Evolutionary conservation across 2,797 vertebrate species (phyloP).

Genomic region (Melanotaenia trifasciata): DNA sequence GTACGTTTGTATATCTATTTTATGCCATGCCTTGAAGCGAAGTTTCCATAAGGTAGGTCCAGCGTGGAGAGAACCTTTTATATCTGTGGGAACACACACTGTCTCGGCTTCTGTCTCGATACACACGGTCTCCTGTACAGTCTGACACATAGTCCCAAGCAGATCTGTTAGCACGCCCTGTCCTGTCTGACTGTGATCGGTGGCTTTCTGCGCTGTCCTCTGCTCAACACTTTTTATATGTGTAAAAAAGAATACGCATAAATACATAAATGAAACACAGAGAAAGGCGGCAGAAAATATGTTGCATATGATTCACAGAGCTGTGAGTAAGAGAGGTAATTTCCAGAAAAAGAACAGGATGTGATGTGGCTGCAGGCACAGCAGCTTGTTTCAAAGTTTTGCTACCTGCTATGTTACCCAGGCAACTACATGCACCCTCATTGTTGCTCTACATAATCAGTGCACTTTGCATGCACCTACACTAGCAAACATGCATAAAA

Average conservation of each 20-base stretch:
- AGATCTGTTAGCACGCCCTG: slow-evolving; percentile 56
- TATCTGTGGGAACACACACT: slow-evolving; percentile 75
- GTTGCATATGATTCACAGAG: neutral
- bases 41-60: slow-evolving; percentile 87
- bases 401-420: slow-evolving; percentile 47
- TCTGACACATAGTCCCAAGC: slow-evolving; percentile 29
- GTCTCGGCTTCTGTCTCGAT: slow-evolving; percentile 62
- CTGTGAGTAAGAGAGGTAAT: slow-evolving; percentile 3
- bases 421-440: slow-evolving; percentile 21
- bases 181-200: slow-evolving; percentile 68
- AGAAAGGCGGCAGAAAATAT: neutral
- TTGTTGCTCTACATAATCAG: slow-evolving; percentile 19
- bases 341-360: slow-evolving; percentile 70
- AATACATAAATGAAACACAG: neutral
- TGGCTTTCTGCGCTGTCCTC: slow-evolving; percentile 64
- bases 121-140: slow-evolving; percentile 24
- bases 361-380: slow-evolving; percentile 55
- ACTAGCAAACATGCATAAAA: neutral
- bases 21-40: slow-evolving; percentile 85
- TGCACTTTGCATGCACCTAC: slow-evolving; percentile 56
- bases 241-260: slow-evolving; percentile 16
- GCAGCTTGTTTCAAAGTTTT: slow-evolving; percentile 18
- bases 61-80: slow-evolving; percentile 61
- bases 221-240: slow-evolving; percentile 42
- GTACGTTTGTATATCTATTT: slow-evolving; percentile 73